Evolutionary conservation across 2,797 vertebrate genomes (phyloP).

Genomic region (Enteromius radiatus): DNA sequence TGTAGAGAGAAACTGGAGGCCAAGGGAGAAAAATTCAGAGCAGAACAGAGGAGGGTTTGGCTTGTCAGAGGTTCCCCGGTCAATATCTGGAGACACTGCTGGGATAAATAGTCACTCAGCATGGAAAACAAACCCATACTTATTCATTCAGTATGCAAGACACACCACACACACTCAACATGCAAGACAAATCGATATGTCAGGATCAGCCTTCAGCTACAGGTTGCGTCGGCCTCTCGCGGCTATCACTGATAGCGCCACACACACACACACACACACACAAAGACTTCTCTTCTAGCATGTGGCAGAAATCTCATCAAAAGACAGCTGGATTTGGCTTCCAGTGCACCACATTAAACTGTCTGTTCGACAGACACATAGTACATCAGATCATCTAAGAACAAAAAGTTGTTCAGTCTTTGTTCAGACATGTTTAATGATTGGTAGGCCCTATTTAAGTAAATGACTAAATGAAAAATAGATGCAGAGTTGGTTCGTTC

Average conservation of each 20-base stretch:
- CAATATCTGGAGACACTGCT: slow-evolving; percentile 57
- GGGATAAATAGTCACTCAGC: slow-evolving; percentile 55
- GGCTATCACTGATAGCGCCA: background rate
- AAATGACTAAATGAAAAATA: background rate
- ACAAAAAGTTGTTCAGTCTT: background rate
- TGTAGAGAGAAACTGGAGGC: slow-evolving; percentile 14
- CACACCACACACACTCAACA: slow-evolving; percentile 39
- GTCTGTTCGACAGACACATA: slow-evolving; percentile 23
- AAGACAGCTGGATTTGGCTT: slow-evolving; percentile 4
- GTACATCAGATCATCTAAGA: slow-evolving; percentile 28
- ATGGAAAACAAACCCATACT: slow-evolving; percentile 42
- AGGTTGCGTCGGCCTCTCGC: background rate
- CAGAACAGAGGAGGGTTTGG: slow-evolving; percentile 30
- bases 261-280: slow-evolving; percentile 15
- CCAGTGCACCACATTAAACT: background rate
- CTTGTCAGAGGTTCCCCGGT: slow-evolving; percentile 42
- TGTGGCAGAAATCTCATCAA: slow-evolving; percentile 20
- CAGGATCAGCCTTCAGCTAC: slow-evolving; percentile 33
- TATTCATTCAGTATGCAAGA: slow-evolving; percentile 52
- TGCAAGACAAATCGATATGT: slow-evolving; percentile 46
- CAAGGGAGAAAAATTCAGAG: slow-evolving; percentile 23
- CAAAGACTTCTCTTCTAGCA: slow-evolving; percentile 11
- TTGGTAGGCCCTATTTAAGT: slow-evolving; percentile 19
- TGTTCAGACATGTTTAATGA: slow-evolving; percentile 17
- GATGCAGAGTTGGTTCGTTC: background rate